Conservation (phyloP, 2,113 vertebrate genomes). For the Daubentonia madagascariensis region DNA sequence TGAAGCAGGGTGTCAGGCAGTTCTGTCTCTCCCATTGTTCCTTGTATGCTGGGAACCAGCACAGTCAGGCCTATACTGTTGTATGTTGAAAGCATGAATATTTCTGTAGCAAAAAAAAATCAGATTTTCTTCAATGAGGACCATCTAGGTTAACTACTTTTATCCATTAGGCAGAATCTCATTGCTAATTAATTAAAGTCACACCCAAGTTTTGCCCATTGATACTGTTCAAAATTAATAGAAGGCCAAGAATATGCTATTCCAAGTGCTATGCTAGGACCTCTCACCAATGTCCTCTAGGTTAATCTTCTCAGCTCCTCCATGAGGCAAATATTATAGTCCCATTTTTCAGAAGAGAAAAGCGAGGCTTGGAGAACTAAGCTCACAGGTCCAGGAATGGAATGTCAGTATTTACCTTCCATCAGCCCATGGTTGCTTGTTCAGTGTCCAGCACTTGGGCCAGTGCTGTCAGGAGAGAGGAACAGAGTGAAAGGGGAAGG, state of each 20-base stretch:
- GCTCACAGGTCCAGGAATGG: neutral
- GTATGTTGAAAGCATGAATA: neutral
- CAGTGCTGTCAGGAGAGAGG: neutral
- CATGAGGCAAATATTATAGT: neutral
- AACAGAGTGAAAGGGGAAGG: accelerated
- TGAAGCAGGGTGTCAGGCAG: neutral
- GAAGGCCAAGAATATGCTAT: neutral
- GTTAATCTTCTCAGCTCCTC: neutral
- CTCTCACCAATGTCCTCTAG: neutral
- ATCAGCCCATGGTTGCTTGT: neutral
- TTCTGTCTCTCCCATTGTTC: neutral
- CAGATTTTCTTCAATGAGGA: neutral
- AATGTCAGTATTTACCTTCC: neutral
- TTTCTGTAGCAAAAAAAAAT: neutral
- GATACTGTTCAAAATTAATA: neutral
- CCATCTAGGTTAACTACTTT: neutral
- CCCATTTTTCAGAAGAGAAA: neutral
- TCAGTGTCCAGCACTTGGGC: too few species aligned
- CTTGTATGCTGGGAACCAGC: neutral
- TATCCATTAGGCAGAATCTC: neutral
- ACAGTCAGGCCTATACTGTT: neutral
- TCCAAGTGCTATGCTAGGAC: neutral
- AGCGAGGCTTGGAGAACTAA: neutral
- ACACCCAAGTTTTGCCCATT: neutral
- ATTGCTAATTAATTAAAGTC: neutral